Conservation (phyloP, 2,113 vertebrate genomes). For the Callaeas wilsoni region DNA sequence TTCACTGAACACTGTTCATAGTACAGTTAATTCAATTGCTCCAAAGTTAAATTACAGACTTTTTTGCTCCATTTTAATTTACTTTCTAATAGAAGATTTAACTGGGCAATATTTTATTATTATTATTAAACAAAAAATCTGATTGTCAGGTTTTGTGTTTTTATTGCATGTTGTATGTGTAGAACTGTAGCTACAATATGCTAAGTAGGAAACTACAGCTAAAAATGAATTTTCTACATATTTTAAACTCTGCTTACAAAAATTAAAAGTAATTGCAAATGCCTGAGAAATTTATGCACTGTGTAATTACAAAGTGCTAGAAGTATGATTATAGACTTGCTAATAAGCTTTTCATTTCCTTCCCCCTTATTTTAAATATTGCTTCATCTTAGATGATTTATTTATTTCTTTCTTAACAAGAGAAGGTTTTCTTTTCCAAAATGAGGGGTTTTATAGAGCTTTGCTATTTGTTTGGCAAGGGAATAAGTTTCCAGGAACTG, state of each 20-base stretch:
- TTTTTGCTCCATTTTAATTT: neutral
- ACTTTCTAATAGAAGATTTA: neutral
- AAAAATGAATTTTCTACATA: neutral
- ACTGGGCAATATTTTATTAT: neutral
- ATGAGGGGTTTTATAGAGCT: neutral
- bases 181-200: neutral
- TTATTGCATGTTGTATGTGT: neutral
- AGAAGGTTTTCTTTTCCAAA: neutral
- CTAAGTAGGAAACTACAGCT: neutral
- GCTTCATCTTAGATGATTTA: neutral
- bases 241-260: neutral
- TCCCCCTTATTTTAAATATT: neutral
- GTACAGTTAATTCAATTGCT: neutral
- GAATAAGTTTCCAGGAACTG: neutral
- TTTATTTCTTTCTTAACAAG: neutral
- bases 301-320: neutral
- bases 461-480: neutral
- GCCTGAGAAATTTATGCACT: neutral
- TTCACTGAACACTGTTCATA: neutral
- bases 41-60: neutral
- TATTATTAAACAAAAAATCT: neutral
- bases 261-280: neutral
- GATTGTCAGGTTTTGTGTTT: neutral
- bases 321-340: neutral
- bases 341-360: neutral